Evolutionary conservation across 1,140 invertebrate species (phyloP).

Genomic region (Drosophila simulans): DNA sequence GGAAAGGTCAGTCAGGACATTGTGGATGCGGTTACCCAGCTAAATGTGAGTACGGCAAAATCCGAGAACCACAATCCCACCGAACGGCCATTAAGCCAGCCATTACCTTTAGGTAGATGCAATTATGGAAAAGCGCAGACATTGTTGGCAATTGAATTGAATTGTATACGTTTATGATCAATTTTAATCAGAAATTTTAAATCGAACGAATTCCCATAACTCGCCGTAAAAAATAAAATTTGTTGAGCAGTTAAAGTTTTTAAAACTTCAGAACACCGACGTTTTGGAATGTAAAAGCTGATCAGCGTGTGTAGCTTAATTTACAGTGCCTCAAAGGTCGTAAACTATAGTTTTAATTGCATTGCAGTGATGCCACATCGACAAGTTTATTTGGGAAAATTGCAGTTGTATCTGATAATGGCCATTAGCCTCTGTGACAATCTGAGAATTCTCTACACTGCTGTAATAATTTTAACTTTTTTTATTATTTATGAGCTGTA

Average conservation of each 20-base stretch:
- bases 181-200: too few relatives aligned
- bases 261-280: background rate
- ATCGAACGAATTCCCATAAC: too few relatives aligned
- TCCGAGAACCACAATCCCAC: constrained; percentile 12
- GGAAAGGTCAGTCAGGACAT: constrained; percentile 15
- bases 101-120: background rate
- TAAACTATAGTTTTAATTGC: constrained; percentile 26
- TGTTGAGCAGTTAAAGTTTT: too few relatives aligned
- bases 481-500: background rate
- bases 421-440: background rate
- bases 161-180: too few relatives aligned
- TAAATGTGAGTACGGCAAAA: constrained; percentile 59
- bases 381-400: constrained; percentile 29
- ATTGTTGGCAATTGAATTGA: too few relatives aligned
- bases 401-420: too few relatives aligned
- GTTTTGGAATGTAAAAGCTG: too few relatives aligned
- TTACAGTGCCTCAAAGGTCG: background rate
- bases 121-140: too few relatives aligned
- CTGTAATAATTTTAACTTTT: background rate
- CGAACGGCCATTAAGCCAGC: constrained; percentile 21
- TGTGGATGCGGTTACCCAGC: constrained; percentile 47
- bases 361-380: background rate
- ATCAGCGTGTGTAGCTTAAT: background rate
- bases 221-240: too few relatives aligned
- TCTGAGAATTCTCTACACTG: background rate